Evolutionary conservation across 2,888 invertebrate species (phyloP).

Genomic region (Ramazzottius varieornatus): DNA sequence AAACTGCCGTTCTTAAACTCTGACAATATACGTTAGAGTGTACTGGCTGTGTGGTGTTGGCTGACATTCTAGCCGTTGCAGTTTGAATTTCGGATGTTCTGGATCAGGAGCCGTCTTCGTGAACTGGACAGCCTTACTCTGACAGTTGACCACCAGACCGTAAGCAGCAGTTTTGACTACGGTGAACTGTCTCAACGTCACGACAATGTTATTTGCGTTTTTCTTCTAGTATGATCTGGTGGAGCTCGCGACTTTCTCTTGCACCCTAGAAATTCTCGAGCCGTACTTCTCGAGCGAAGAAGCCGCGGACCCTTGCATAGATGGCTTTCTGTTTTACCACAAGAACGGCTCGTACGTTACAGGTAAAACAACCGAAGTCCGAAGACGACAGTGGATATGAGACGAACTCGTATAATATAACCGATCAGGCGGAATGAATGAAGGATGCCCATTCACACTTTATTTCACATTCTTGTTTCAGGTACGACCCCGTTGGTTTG

Average conservation of each 20-base stretch:
- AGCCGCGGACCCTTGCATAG: conserved; percentile 26
- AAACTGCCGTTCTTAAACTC: too few relatives aligned
- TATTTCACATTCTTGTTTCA: too few relatives aligned
- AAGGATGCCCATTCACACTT: too few relatives aligned
- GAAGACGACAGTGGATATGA: too few relatives aligned
- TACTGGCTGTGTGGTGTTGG: too few relatives aligned
- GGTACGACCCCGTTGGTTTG: conserved; percentile 62
- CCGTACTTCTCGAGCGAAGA: neutral
- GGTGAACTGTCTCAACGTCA: neutral
- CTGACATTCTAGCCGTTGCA: conserved; percentile 27
- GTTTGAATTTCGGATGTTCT: conserved; percentile 58
- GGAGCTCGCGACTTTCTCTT: neutral
- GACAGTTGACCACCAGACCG: neutral
- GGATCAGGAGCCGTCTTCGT: conserved; percentile 30
- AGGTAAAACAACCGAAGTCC: too few relatives aligned
- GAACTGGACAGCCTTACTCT: neutral
- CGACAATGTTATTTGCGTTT: neutral
- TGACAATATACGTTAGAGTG: too few relatives aligned
- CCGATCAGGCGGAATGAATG: too few relatives aligned
- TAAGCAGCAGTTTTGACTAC: too few relatives aligned
- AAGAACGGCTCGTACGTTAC: conserved; percentile 46
- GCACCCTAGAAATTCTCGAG: conserved; percentile 3
- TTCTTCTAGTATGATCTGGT: too few relatives aligned
- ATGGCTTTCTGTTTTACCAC: conserved; percentile 76
- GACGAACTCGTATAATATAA: too few relatives aligned